Base-by-base conservation (phyloP, 2,888 invertebrate genomes). In the Ryuthela nishihirai region DNA sequence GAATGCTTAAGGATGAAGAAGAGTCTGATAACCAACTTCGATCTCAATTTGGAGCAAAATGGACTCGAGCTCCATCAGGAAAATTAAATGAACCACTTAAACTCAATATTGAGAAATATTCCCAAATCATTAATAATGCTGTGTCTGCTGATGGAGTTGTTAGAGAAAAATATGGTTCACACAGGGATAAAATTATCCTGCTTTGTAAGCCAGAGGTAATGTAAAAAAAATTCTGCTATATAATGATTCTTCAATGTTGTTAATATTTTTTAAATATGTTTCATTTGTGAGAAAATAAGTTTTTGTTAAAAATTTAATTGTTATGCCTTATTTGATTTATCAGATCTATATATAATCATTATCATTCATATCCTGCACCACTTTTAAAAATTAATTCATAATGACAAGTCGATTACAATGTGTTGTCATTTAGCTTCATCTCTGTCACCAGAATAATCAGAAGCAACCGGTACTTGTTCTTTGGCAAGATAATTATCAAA, bases 101-200 rank as follows among this genome's bases (percentile, higher is more conserved):
- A 65, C 81, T 84, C 46, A 97, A 95, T 78, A 82, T 88, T n/a
- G 82, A 83, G 69, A 97, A 97, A 77, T 99, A 98, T 77, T 81
- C 88, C 34, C 85, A 69, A 42, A 93, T 97, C 71, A 87, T 98
- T 66, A 85, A 87, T 73, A 95, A 92, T 72, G 97, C 97, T 34
- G 82, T 89, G 35, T 71, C 76, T 48, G 84, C 84, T 23, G 91
- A 93, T 76, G 80, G 83, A 77, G 83, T 87, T 68, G 90, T 98
- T 65, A 84, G 85, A 66, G 85, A 88, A 68, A 95, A 94, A 78
- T 93, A 87, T 74, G 84, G 84, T 65, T 77, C 78, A 25, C 87
- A 95, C 74, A 80, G 80, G 65, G 78, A 81, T 72, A 87, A 86
- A 62, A 91, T 99, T 74, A 82, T 84, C 72, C 77, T 94, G 68